A percentile compares a stretch with the other conserved stretches of the same genome.
Evolutionary conservation across 2,113 vertebrate species (phyloP).

Genomic region (Hepsetus odoe): DNA sequence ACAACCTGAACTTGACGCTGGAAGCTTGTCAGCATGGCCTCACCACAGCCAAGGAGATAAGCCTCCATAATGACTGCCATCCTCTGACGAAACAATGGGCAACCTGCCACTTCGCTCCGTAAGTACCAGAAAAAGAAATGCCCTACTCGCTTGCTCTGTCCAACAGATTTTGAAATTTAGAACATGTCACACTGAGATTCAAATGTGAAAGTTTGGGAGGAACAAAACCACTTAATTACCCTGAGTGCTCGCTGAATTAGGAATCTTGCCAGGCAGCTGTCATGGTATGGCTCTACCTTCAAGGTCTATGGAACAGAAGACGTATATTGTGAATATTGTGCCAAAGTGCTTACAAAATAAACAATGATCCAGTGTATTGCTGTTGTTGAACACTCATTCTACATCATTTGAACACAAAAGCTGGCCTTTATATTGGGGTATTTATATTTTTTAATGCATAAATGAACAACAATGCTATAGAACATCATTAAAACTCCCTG

Average conservation of each 20-base stretch:
- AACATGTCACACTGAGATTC: not conserved
- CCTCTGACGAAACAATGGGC: conserved; percentile 74
- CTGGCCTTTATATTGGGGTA: no score
- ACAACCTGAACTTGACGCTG: conserved; percentile 73
- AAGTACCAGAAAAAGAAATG: conserved; percentile 84
- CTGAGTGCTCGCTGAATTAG: conserved; percentile 76
- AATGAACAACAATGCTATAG: no score
- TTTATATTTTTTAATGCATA: no score
- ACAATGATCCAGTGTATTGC: no score
- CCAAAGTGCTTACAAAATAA: not conserved
- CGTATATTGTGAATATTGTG: no score
- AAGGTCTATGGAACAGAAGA: conserved; percentile 70
- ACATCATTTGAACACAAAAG: no score
- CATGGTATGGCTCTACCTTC: conserved; percentile 81
- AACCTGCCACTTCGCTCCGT: conserved; percentile 75
- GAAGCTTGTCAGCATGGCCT: conserved; percentile 70
- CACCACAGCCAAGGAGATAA: conserved; percentile 77
- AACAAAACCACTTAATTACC: conserved; percentile 67
- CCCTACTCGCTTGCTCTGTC: conserved; percentile 80
- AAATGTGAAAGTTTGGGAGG: not conserved
- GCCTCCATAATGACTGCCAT: conserved; percentile 80
- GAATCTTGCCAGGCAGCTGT: conserved; percentile 76
- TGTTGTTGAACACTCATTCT: no score
- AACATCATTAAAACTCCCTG: no score
- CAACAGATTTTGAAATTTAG: not conserved